Base-by-base conservation (phyloP, 2,113 vertebrate species). In the Megaptera novaeangliae region DNA sequence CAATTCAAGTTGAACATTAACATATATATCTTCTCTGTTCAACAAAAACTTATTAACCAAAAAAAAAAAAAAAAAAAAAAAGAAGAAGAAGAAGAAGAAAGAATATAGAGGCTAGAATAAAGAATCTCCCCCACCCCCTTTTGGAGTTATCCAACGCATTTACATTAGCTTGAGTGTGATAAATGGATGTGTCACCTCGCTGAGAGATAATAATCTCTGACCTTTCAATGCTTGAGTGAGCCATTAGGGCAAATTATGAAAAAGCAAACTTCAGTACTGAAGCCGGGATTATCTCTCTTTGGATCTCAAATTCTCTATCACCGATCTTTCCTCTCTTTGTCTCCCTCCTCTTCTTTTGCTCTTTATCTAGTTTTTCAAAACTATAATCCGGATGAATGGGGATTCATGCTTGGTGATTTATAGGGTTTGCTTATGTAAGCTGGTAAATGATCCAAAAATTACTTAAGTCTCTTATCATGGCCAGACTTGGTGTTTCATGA, bases 161-260 rank as follows among this genome's bases (percentile, higher is more conserved):
- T 36, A 23, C 39, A 77, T 75, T 82, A 69, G 31, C 39, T 69
- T 95, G 89, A 34, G 31, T 61, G 46, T 97, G 94, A 91, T 90
- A 87, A 97, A 96, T 31, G 91, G 75, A 46, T 18, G 4, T 83
- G 39, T 91, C 75, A 36, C 71, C n/a, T 90, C 0, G 3, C 55
- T 77, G 77, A 89, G 44, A 95, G 93, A 96, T 57, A 87, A 97
- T 91, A 57, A 96, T 61, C 96, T 85, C 78, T 94, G 91, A 90
- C 96, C 95, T 88, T 92, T 81, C 85, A 68, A n/a, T 69, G 52
- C 0, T 5, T 61, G 81, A 89, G 87, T 90, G 74, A 94, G 71
- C 61, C 85, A 75, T 95, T 95, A 91, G 91, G 86, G 75, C 31
- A 97, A 98, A 88, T 63, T 85, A 91, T 83, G 75, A 86, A 82